phyloP scores from a whole-genome alignment of 30 jellyfish, hydroid and myxozoan genomes.

The Hydra vulgaris region DNA sequence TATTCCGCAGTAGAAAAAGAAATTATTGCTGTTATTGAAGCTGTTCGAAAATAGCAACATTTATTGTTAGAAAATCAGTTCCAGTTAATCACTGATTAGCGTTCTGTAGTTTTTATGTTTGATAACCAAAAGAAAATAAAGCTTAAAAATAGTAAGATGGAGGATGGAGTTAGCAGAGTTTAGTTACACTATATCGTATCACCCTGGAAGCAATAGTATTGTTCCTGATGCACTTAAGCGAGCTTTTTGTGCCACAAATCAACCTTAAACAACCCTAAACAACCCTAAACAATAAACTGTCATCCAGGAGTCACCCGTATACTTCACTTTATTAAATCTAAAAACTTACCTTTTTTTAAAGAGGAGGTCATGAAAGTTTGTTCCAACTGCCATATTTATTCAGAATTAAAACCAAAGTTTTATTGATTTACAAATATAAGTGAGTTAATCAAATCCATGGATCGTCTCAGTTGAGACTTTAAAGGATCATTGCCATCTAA shows the following conservation, averaged over 20 bases:
- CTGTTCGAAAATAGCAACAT: constrained; percentile 36
- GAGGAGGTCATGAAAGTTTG: constrained; percentile 39
- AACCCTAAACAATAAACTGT: constrained; percentile 27
- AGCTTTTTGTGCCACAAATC: constrained; percentile 3
- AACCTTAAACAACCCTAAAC: constrained; percentile 11
- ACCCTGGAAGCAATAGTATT: constrained; percentile 45
- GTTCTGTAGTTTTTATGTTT: constrained; percentile 54
- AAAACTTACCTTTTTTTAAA: constrained; percentile 23
- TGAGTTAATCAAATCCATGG: constrained; percentile 34
- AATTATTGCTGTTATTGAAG: constrained; percentile 34
- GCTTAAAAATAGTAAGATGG: too few species aligned
- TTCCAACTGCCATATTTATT: constrained; percentile 31
- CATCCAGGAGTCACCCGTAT: constrained; percentile 56
- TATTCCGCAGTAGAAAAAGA: constrained; percentile 43
- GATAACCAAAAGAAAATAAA: constrained; percentile 41
- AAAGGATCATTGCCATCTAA: constrained; percentile 33
- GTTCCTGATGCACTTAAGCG: constrained; percentile 42
- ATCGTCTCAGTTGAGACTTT: constrained; percentile 28
- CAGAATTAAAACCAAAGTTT: constrained; percentile 39
- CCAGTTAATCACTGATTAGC: constrained; percentile 40
- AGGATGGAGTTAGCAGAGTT: constrained; percentile 30
- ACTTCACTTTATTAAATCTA: constrained; percentile 13
- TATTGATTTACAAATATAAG: constrained; percentile 5
- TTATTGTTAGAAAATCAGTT: constrained; percentile 27
- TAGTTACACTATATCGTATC: constrained; percentile 30